These are phyloP conservation scores for Melikaiella ostensackeni DNA, from an alignment of 2,888 invertebrate genomes.

Conservation along the genomic window DNA sequence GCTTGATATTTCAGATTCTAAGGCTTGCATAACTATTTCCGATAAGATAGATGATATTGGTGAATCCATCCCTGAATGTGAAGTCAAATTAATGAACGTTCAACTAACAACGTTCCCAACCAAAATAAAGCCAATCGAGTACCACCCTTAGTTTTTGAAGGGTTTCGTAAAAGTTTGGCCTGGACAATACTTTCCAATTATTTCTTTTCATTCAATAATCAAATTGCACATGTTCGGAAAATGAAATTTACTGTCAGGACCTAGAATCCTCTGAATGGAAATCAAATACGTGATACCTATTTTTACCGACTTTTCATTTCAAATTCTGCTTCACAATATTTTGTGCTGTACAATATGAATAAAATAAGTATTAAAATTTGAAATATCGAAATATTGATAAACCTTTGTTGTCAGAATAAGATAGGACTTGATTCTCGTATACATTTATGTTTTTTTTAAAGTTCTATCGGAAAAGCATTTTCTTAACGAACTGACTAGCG, in stretches of 20 bases:
- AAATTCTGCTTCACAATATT: neutral
- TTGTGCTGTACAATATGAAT: neutral
- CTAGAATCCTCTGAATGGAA: neutral
- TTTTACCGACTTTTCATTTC: neutral
- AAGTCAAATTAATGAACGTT: too few species aligned
- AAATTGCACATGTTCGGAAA: neutral
- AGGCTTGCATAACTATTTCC: too few species aligned
- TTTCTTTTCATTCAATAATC: neutral
- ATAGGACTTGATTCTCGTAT: too few species aligned
- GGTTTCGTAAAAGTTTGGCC: neutral
- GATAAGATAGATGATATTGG: too few species aligned
- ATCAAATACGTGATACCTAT: neutral
- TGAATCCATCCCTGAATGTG: too few species aligned
- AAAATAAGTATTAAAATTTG: neutral
- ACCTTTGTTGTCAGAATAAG: too few species aligned
- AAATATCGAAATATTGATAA: neutral
- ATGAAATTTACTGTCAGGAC: conserved; percentile 6
- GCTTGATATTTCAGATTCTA: too few species aligned
- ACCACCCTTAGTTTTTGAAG: neutral
- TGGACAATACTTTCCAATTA: neutral
- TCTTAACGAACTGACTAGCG: too few species aligned
- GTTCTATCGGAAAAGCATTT: neutral
- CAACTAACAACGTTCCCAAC: too few species aligned
- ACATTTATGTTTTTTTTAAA: too few species aligned
- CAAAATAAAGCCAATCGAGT: neutral